Evolutionary conservation across 2,888 invertebrate genomes (phyloP).

Genomic region (Sicus ferrugineus): DNA sequence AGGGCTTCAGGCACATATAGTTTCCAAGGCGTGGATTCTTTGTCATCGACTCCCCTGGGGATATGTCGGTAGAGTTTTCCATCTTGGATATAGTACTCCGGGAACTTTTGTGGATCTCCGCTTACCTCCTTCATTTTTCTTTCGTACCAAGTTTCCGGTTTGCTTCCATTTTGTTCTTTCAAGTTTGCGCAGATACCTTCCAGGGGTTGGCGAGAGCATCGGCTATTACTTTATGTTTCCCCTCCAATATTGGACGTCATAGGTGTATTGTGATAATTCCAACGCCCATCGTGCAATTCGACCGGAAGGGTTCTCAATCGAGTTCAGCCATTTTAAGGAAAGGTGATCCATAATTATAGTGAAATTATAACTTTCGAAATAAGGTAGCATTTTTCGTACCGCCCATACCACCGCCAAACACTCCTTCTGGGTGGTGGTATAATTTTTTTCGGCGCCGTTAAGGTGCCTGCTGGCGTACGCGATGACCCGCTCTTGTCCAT

Average conservation of each 20-base stretch:
- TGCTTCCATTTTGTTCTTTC: no score
- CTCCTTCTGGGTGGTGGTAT: not conserved
- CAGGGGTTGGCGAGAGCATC: not conserved
- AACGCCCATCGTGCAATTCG: not conserved
- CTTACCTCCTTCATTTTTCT: no score
- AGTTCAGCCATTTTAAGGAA: not conserved
- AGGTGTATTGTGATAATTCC: not conserved
- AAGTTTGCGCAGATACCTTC: not conserved
- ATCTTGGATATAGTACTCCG: no score
- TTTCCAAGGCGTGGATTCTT: no score
- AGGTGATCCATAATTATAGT: not conserved
- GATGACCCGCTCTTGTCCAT: not conserved
- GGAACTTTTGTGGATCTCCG: no score
- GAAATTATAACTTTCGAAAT: not conserved
- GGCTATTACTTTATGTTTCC: not conserved
- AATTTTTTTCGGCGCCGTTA: not conserved
- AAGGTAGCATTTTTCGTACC: not conserved
- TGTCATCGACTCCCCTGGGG: not conserved
- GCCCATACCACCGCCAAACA: not conserved
- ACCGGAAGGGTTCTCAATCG: not conserved
- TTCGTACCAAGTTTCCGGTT: no score
- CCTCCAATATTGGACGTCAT: not conserved
- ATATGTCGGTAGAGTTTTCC: no score
- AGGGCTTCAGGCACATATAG: no score
- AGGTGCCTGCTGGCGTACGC: no score